Evolutionary conservation across 2,888 invertebrate species (phyloP), one percentile per base, ranked within the genome.

Genomic region (Hemicrepidius hirtus): DNA sequence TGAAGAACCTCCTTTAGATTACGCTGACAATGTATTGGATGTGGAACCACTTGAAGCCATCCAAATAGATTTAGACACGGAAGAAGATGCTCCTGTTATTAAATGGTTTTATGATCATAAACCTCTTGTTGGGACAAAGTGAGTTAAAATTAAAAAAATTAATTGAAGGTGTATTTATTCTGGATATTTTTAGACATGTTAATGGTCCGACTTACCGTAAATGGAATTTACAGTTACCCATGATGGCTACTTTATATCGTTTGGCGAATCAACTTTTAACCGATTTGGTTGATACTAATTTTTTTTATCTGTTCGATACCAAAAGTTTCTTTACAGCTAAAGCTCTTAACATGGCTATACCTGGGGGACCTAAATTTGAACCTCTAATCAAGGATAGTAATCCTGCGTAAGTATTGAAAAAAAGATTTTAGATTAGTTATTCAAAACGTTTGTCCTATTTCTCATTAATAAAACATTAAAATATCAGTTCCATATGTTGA

Each of bases 281-380:
- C 10, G 99, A 99, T 88, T 90, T 99, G 75, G 97, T 98, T 0
- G 99, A 99, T 88, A 93, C 96, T 74, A 99, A 99, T 87, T 99
- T 98, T 86, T 99, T 99, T 88, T 99, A 99, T 85, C 89, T 99
- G 2, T 99, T 99, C 87, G 99, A 99, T 87, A 94, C 98, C 13
- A 99, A 99, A 87, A 99, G 99, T 82, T 99, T 99, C 87, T 99
- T 99, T 87, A 99, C 99, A 0, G 99, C 99, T 0, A 99, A 99
- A 87, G 99, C 99, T 3, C 87, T 99, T 66, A 99, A 99, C 85
- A 97, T 99, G 95, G 99, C 99, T 0, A 99, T 99, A 82, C 99
- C 99, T 9, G 99, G 99, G 66, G 99, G 99, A 0, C 99, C 99
- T 0, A 99, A 99, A 87, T 99, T 99, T 88, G 99, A 99, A 86